Conservation (phyloP, 2,113 vertebrate species). For the Eulemur rufifrons region DNA sequence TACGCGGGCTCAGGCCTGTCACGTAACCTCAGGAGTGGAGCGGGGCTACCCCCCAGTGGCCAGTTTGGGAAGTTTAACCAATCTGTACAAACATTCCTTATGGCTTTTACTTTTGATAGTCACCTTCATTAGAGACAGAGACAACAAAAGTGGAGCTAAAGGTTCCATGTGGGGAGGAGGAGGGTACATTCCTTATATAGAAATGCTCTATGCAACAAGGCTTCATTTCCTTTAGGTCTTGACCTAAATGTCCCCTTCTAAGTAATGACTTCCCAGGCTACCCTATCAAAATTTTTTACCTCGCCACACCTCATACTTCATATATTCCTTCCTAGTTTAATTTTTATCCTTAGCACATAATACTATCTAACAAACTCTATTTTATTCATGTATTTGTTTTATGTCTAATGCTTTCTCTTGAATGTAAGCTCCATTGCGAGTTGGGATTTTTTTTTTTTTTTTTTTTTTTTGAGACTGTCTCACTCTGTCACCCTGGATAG, state of each 20-base stretch:
- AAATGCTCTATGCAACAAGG: neutral
- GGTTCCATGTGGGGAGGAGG: neutral
- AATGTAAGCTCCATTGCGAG: neutral
- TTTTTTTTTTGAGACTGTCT: neutral
- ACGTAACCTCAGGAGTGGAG: neutral
- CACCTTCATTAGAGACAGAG: neutral
- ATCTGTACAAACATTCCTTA: neutral
- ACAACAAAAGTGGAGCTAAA: neutral
- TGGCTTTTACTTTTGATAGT: neutral
- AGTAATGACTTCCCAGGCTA: neutral
- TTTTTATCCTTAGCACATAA: neutral
- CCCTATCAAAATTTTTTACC: neutral
- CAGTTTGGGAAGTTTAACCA: neutral
- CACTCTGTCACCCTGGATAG: too few relatives aligned
- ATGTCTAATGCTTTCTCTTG: neutral
- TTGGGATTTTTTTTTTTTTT: neutral
- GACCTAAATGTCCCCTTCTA: neutral
- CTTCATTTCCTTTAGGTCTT: neutral
- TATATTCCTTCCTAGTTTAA: neutral
- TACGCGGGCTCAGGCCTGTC: fast-evolving
- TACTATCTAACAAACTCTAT: neutral
- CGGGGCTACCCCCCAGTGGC: slow-evolving; percentile 42
- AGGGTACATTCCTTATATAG: neutral
- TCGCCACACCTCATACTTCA: neutral
- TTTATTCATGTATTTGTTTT: neutral